Base-by-base conservation (phyloP, 2,888 invertebrate species). In the Didymodactylos carnosus region DNA sequence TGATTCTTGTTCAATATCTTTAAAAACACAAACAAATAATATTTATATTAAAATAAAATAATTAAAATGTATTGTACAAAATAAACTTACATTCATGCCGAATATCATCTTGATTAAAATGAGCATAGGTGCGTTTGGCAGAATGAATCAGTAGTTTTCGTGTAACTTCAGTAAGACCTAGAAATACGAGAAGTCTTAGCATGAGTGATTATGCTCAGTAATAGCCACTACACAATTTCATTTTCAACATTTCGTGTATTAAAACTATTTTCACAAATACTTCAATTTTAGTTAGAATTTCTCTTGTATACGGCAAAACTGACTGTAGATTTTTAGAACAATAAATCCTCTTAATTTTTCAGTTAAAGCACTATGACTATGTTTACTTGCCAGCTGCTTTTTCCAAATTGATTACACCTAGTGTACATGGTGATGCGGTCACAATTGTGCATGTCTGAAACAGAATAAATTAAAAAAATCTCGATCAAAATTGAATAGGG, bases 1-100 rank as follows among this genome's bases (percentile, higher is more conserved):
- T 39, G 71, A 71, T 53, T 74, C 74, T 41, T 74, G 74, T 19
- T 71, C 71, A 41, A 74, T 53, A 71, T 71, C n/a, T n/a, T n/a
- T n/a, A n/a, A n/a, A n/a, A n/a, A n/a, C n/a, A n/a, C n/a, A n/a
- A n/a, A n/a, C n/a, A n/a, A n/a, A n/a, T n/a, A n/a, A n/a, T n/a
- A n/a, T n/a, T n/a, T n/a, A n/a, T n/a, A n/a, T n/a, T n/a, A n/a
- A n/a, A n/a, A n/a, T n/a, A n/a, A n/a, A n/a, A n/a, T n/a, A n/a
- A n/a, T n/a, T n/a, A n/a, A n/a, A n/a, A n/a, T n/a, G n/a, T n/a
- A n/a, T n/a, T n/a, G n/a, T n/a, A n/a, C n/a, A n/a, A n/a, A n/a
- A n/a, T n/a, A n/a, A n/a, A n/a, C n/a, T n/a, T n/a, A n/a, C n/a
- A 74, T 39, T 71, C 71, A 35, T 40, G 62, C 13, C 41, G 53